phyloP scores from a whole-genome alignment of 2,888 invertebrate genomes.

The Drosophila anomalata region DNA sequence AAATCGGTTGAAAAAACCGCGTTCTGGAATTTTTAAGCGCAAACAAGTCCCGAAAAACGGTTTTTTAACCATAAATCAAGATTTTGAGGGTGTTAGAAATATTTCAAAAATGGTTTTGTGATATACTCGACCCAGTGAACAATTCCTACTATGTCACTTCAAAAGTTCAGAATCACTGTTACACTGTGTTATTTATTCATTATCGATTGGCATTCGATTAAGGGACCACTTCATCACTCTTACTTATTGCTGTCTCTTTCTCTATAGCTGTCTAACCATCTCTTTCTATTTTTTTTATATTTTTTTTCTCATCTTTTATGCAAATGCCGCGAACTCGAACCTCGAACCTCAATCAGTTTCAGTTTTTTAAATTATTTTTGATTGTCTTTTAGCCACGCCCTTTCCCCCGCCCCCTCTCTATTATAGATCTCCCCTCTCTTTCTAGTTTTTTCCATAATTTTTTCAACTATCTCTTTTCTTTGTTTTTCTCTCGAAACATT shows the following conservation, averaged over 20 bases:
- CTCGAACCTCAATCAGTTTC: not conserved
- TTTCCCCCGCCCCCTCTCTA: not conserved
- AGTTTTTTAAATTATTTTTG: conserved; percentile 46
- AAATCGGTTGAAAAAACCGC: too few species aligned
- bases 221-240: not conserved
- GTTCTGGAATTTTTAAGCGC: too few species aligned
- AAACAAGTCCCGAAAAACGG: too few species aligned
- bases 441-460: not conserved
- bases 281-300: not conserved
- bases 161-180: too few species aligned
- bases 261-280: not conserved
- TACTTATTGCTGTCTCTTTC: not conserved
- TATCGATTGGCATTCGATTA: conserved; percentile 15
- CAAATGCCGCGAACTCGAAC: conserved; percentile 22
- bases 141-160: too few species aligned
- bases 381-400: conserved; percentile 64
- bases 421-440: conserved; percentile 12
- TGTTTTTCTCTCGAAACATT: conserved; percentile 31
- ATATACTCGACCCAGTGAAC: too few species aligned
- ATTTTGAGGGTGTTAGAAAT: too few species aligned
- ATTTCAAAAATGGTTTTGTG: too few species aligned
- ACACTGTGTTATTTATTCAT: conserved; percentile 17
- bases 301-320: not conserved
- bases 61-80: too few species aligned
- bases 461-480: conserved; percentile 25